These are phyloP conservation scores for Apis mellifera DNA, from an alignment of 1,140 invertebrate genomes.

Conservation along the genomic window DNA sequence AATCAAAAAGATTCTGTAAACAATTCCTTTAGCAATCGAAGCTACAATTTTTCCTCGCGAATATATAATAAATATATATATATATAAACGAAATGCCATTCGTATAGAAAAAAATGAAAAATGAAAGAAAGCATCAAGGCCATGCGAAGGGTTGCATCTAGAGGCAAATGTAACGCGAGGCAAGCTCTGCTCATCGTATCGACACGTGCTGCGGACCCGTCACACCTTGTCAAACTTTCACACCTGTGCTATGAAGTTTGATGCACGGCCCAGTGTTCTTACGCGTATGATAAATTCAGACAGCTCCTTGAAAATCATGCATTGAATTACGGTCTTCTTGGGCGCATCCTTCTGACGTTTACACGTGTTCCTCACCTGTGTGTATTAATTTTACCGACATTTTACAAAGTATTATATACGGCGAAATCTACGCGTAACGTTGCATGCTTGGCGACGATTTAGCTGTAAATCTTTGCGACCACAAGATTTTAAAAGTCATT, in stretches of 20 bases:
- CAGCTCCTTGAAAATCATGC: conserved; percentile 43
- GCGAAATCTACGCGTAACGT: not conserved
- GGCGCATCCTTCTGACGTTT: conserved; percentile 33
- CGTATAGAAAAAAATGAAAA: conserved; percentile 4
- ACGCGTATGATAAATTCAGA: conserved; percentile 34
- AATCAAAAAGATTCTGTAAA: no score
- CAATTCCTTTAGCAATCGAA: no score
- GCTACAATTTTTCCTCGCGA: no score
- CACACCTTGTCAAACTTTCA: conserved; percentile 70
- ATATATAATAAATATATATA: no score
- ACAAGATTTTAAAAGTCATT: not conserved
- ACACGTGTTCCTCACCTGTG: conserved; percentile 30
- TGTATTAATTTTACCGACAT: not conserved
- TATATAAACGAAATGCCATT: not conserved
- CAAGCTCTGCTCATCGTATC: conserved; percentile 27
- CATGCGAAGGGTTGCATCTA: conserved; percentile 39
- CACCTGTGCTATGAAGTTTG: conserved; percentile 54
- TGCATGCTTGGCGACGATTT: not conserved
- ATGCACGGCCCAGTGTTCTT: conserved; percentile 48
- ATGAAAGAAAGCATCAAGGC: not conserved
- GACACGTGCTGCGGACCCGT: conserved; percentile 68
- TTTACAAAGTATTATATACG: no score
- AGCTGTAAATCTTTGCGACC: not conserved
- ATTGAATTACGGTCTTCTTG: conserved; percentile 32
- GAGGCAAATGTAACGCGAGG: not conserved